Conservation (phyloP, 2,888 invertebrate genomes). For the Melanchra persicariae region DNA sequence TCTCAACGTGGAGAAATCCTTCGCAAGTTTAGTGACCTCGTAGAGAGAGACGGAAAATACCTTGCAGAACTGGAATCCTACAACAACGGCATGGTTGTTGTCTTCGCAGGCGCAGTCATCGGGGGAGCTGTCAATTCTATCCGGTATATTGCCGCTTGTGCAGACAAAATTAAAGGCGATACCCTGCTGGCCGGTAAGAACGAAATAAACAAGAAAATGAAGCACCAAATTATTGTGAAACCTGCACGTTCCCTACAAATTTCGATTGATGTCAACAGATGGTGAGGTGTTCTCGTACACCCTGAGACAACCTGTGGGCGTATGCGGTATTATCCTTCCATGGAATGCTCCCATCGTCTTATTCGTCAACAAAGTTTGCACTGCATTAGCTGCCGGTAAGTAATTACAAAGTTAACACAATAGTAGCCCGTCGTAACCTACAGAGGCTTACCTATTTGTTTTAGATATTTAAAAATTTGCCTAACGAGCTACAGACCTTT, state of each 20-base stretch:
- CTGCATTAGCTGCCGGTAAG: conserved; percentile 91
- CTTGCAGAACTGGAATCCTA: conserved; percentile 96
- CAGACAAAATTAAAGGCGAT: conserved; percentile 95
- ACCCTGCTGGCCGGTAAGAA: conserved; percentile 91
- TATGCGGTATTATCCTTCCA: conserved; percentile 96
- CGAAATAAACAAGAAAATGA: neutral
- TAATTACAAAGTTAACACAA: neutral
- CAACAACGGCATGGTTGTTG: conserved; percentile 97
- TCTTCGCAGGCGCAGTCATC: conserved; percentile 90
- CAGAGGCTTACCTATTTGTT: neutral
- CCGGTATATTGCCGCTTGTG: conserved; percentile 96
- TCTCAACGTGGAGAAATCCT: conserved; percentile 94
- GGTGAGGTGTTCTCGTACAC: conserved; percentile 95
- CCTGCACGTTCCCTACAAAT: neutral
- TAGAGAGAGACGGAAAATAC: conserved; percentile 96
- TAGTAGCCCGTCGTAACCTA: neutral
- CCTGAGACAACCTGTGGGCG: conserved; percentile 89
- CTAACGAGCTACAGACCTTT: neutral
- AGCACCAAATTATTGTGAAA: neutral
- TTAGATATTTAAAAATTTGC: neutral
- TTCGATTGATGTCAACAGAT: conserved; percentile 80
- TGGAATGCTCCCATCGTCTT: conserved; percentile 97
- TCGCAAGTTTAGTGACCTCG: conserved; percentile 92
- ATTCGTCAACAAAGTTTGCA: conserved; percentile 97
- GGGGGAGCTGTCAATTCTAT: conserved; percentile 87